Evolutionary conservation across 2,888 invertebrate species (phyloP).

Genomic region (Tetheella fluctuosa): DNA sequence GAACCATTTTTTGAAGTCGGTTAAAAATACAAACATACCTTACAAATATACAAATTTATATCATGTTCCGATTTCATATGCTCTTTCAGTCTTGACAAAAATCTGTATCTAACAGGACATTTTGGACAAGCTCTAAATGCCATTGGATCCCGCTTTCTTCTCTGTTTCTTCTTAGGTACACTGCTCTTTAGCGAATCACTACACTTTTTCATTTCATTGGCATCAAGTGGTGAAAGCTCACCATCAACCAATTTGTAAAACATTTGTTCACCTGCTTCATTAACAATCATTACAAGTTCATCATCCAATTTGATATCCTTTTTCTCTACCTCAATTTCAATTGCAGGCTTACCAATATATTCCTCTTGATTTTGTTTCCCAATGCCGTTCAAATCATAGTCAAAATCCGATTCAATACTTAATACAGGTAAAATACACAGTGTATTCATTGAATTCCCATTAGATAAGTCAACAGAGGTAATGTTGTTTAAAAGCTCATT

Average conservation of each 20-base stretch:
- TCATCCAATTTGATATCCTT: slow-evolving; percentile 29
- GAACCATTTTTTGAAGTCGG: no score
- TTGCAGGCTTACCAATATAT: slow-evolving; percentile 14
- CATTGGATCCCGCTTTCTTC: slow-evolving; percentile 66
- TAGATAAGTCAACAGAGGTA: slow-evolving; percentile 39
- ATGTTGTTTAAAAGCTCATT: slow-evolving; percentile 52
- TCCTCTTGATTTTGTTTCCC: slow-evolving; percentile 23
- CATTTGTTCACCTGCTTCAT: slow-evolving; percentile 44
- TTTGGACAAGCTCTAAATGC: slow-evolving; percentile 53
- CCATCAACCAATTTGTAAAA: slow-evolving; percentile 44
- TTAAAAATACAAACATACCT: slow-evolving; percentile 58
- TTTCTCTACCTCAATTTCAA: slow-evolving; percentile 14
- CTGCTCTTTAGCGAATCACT: slow-evolving; percentile 18
- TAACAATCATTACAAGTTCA: slow-evolving; percentile 52
- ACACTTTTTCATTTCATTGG: slow-evolving; percentile 27
- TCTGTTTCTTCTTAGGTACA: slow-evolving; percentile 35
- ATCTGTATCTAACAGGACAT: slow-evolving; percentile 70
- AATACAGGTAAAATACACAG: slow-evolving; percentile 58
- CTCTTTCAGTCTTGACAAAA: slow-evolving; percentile 64
- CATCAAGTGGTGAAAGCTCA: slow-evolving; percentile 32
- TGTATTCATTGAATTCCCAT: slow-evolving; percentile 40
- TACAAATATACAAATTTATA: slow-evolving; percentile 63
- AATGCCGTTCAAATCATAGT: slow-evolving; percentile 52
- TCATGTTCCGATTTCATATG: slow-evolving; percentile 70
- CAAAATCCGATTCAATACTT: slow-evolving; percentile 37